A percentile compares a stretch with the other conserved stretches of the same genome.
Conservation (phyloP, 2,888 invertebrate genomes). For the Eupithecia inturbata region DNA sequence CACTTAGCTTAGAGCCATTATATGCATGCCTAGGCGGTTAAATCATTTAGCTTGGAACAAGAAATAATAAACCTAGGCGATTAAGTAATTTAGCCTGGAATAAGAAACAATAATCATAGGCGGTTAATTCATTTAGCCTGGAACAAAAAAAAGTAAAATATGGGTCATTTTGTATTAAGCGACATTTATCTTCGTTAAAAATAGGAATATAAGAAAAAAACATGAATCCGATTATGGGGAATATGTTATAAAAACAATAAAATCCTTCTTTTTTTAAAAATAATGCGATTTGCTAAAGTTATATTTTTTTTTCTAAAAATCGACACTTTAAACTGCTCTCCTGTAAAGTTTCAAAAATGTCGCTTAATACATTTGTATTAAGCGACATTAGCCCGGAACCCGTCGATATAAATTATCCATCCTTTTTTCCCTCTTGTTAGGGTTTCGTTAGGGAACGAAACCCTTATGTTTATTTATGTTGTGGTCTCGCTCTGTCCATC, state of each 20-base stretch:
- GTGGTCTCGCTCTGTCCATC: too few species aligned
- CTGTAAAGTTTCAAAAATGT: too few species aligned
- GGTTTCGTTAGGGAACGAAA: too few species aligned
- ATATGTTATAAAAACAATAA: background rate
- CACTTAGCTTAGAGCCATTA: constrained; percentile 4
- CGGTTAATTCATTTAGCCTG: constrained; percentile 19
- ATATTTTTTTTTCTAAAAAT: background rate
- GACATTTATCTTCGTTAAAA: constrained; percentile 14
- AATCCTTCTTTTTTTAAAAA: background rate
- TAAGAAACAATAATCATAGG: constrained; percentile 18
- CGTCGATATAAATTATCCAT: too few species aligned
- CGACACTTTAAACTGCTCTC: too few species aligned
- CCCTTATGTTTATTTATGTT: too few species aligned
- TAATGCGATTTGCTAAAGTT: background rate
- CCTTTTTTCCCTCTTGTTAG: too few species aligned
- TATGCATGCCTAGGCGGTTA: background rate
- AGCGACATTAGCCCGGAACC: background rate
- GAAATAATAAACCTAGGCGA: too few species aligned
- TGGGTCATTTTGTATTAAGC: constrained; percentile 12
- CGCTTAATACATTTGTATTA: too few species aligned
- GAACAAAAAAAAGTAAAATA: constrained; percentile 20
- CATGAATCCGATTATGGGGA: background rate
- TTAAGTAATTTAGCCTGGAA: too few species aligned
- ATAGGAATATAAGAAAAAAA: constrained; percentile 15
- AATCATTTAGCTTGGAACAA: too few species aligned